Base-by-base conservation (phyloP, 1,140 invertebrate species). In the Teleogryllus occipitalis region DNA sequence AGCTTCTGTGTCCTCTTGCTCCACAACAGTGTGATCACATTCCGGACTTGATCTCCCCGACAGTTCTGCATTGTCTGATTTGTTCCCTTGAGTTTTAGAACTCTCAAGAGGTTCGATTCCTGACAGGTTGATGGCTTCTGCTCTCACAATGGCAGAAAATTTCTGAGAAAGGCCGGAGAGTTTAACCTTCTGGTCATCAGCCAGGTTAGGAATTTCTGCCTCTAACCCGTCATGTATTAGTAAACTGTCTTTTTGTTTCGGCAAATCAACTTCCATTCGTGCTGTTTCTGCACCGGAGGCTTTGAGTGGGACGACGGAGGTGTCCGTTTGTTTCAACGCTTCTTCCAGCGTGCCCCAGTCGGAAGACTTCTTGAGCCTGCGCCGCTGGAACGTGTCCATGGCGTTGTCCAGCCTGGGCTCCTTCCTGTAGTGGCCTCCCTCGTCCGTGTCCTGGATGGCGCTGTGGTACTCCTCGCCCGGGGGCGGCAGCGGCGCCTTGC, bases 311-410 rank as follows among this genome's bases (percentile, higher is more conserved):
- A 18, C 7, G 10, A 18, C 10, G 10, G 54, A 18, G 8, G 7
- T 73, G 21, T 46, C 79, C 77, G 84, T 86, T 10, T 82, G 88
- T 81, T 92, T 89, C 49, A 94, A 90, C 39, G 91, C 92, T 82
- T 93, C 92, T 83, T 94, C 92, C 73, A 94, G 86, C 80, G 92
- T 93, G 10, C 93, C 93, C 89, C 92, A 93, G 82, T 93, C 92
- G 27, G 89, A 92, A 5, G 89, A 92, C 81, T 93, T 93, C 82
- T 93, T 93, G 47, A 94, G 82, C 79, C 91, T 88, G 81, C 90
- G 89, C 82, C 89, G 87, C 82, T 92, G 89, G 83, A 93, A 92
- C 6, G 90, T 90, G 80, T 90, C 91, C 22, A 91, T 87, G 21
- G 90, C 90, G 83, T 92, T 90, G 74, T 89, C 91, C 48, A 90